These are phyloP conservation scores for Apeira syringaria DNA, from an alignment of 2,888 invertebrate species.

Conservation along the genomic window DNA sequence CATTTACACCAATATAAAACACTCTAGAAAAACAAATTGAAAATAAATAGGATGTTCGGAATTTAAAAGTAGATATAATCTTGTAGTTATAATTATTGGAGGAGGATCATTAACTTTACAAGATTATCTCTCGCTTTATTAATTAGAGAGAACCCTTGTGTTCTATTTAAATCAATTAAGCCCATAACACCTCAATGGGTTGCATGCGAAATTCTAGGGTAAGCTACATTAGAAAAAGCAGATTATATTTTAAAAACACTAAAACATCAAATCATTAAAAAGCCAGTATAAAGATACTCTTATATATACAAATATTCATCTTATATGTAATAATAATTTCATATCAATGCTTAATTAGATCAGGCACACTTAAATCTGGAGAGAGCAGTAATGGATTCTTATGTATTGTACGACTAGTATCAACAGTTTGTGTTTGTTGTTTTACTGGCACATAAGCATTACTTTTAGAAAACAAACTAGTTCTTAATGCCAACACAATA, in stretches of 20 bases:
- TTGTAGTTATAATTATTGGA: no score
- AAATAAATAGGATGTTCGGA: no score
- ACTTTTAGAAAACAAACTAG: constrained; percentile 39
- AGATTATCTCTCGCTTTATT: no score
- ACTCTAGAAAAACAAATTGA: no score
- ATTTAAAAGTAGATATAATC: no score
- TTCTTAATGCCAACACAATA: constrained; percentile 55
- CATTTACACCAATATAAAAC: no score
- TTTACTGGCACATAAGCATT: constrained; percentile 31
- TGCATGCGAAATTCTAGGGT: not conserved
- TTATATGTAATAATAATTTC: constrained; percentile 11
- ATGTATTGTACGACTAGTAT: constrained; percentile 34
- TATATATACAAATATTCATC: constrained; percentile 16
- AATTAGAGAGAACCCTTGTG: no score
- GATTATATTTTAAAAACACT: not conserved
- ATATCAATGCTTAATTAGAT: constrained; percentile 66
- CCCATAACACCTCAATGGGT: no score
- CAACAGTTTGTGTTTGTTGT: constrained; percentile 36
- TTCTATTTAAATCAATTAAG: no score
- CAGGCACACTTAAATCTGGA: constrained; percentile 63
- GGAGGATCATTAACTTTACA: no score
- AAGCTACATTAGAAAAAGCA: not conserved
- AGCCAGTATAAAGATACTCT: constrained; percentile 8
- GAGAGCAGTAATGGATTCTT: constrained; percentile 59
- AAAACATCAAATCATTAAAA: not conserved